Percentiles rank a stretch among this genome's conserved stretches.
These are phyloP conservation scores for Pedicia rivosa DNA, from an alignment of 2,888 invertebrate species.

Conservation along the genomic window DNA sequence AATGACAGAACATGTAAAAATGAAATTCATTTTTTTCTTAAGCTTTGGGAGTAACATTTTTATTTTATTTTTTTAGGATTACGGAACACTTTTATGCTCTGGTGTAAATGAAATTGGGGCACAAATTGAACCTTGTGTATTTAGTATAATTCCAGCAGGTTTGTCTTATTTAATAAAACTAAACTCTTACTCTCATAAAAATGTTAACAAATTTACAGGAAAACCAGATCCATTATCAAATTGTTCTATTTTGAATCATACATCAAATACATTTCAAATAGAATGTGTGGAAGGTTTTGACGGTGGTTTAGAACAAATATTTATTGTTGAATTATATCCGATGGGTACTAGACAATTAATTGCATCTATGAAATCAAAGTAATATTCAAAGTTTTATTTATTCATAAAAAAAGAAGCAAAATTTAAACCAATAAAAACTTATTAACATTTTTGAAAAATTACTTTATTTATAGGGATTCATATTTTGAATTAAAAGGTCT, in stretches of 20 bases:
- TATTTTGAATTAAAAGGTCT: constrained; percentile 49
- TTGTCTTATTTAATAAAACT: constrained; percentile 11
- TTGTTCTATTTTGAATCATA: constrained; percentile 58
- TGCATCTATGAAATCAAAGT: constrained; percentile 30
- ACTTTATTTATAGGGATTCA: constrained; percentile 29
- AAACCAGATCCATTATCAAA: constrained; percentile 57
- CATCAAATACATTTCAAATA: constrained; percentile 51
- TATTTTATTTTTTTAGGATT: constrained; percentile 32
- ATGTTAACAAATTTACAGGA: constrained; percentile 31
- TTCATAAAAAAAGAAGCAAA: too few relatives aligned
- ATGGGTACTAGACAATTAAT: constrained; percentile 29
- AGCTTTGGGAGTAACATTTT: too few relatives aligned
- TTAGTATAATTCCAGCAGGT: constrained; percentile 59
- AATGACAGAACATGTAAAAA: constrained; percentile 41
- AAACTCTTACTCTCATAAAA: not conserved
- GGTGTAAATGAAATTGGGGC: constrained; percentile 55
- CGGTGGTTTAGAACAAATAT: constrained; percentile 56
- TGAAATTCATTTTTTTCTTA: constrained; percentile 13
- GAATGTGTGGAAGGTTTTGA: constrained; percentile 62
- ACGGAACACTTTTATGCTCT: constrained; percentile 59
- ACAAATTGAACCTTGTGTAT: constrained; percentile 57
- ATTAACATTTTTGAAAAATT: not conserved
- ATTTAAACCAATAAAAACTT: not conserved
- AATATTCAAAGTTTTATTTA: constrained; percentile 9
- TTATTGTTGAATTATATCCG: constrained; percentile 53